These are phyloP conservation scores for Monodelphis domestica DNA, from an alignment of 2,797 vertebrate species.

Conservation along the genomic window DNA sequence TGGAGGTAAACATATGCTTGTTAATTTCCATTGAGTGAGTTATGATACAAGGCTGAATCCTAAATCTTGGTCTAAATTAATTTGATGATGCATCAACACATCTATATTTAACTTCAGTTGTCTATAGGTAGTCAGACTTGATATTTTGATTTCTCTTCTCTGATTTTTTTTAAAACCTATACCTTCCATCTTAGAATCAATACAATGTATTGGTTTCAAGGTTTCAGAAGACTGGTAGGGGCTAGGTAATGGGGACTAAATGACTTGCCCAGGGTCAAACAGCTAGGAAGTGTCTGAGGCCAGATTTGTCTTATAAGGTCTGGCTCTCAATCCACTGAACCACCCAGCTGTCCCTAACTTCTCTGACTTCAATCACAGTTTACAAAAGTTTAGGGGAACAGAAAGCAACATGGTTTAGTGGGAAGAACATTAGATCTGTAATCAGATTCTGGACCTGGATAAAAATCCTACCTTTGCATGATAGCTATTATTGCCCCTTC, in stretches of 20 bases:
- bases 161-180: too few relatives aligned
- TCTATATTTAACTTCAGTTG: constrained; percentile 66
- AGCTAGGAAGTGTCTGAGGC: too few relatives aligned
- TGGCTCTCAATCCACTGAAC: too few relatives aligned
- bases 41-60: constrained; percentile 24
- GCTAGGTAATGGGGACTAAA: too few relatives aligned
- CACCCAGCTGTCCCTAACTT: too few relatives aligned
- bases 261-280: too few relatives aligned
- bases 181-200: too few relatives aligned
- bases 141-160: constrained; percentile 17
- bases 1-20: constrained; percentile 35
- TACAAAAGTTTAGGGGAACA: background rate
- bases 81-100: constrained; percentile 44
- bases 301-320: too few relatives aligned
- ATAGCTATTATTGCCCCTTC: background rate
- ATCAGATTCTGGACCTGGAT: background rate
- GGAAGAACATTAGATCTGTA: background rate
- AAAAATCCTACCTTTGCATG: background rate
- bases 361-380: constrained; percentile 42
- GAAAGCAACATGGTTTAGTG: background rate
- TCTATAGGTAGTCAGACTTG: constrained; percentile 47
- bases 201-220: too few relatives aligned
- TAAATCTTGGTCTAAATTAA: constrained; percentile 26
- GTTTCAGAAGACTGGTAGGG: too few relatives aligned
- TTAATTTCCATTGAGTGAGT: constrained; percentile 11